Evolutionary conservation across 2,113 vertebrate genomes (phyloP).

Genomic region (Nothoprocta pentlandii): DNA sequence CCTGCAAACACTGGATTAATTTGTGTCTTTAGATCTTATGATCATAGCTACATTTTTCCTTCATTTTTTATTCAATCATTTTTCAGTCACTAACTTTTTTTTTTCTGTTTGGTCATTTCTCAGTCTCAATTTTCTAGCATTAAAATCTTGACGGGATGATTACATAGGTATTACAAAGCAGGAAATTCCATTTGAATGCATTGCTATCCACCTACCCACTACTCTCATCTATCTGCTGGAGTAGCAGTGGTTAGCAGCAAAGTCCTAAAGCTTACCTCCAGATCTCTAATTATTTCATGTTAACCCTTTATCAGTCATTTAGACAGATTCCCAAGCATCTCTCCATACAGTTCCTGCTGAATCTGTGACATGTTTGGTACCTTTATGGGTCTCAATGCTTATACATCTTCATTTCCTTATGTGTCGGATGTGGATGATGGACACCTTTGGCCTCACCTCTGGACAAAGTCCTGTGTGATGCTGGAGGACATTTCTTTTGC

Average conservation of each 20-base stretch:
- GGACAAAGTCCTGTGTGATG: neutral
- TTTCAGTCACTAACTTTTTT: neutral
- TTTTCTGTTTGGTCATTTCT: neutral
- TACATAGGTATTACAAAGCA: neutral
- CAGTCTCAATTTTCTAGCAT: neutral
- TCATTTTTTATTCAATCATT: neutral
- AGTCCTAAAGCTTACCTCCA: neutral
- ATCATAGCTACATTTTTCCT: neutral
- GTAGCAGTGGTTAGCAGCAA: neutral
- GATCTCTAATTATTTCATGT: neutral
- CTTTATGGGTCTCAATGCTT: neutral
- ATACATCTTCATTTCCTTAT: neutral
- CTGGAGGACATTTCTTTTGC: accelerated
- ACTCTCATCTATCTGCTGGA: neutral
- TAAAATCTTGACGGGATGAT: neutral
- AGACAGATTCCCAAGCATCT: neutral
- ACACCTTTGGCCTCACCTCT: neutral
- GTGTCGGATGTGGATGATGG: neutral
- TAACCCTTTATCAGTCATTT: neutral
- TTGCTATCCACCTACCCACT: neutral
- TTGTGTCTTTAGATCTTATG: neutral
- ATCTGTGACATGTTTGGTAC: neutral
- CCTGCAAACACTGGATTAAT: neutral
- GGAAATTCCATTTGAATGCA: neutral
- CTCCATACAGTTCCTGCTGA: neutral